Evolutionary conservation across 2,888 invertebrate genomes (phyloP).

Genomic region (Leptinotarsa rubiginosa): DNA sequence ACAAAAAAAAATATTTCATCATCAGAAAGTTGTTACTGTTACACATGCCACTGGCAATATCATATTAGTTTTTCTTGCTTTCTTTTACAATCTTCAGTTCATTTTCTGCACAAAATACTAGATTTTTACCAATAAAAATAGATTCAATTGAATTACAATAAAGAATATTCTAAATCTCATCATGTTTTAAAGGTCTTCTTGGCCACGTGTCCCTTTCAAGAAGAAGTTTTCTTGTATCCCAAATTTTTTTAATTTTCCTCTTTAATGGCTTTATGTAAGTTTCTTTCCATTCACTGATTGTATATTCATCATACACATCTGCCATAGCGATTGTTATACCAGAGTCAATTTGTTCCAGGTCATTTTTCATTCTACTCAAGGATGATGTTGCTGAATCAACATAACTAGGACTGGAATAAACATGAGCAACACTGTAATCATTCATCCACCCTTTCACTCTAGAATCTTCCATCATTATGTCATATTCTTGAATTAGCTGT

Average conservation of each 20-base stretch:
- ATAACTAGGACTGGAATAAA: slow-evolving; percentile 74
- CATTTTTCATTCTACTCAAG: slow-evolving; percentile 68
- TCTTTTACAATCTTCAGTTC: too few relatives aligned
- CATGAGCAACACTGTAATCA: slow-evolving; percentile 74
- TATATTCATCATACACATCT: slow-evolving; percentile 72
- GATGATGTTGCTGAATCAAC: slow-evolving; percentile 70
- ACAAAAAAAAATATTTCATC: too few relatives aligned
- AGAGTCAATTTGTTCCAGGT: slow-evolving; percentile 67
- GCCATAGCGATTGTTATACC: slow-evolving; percentile 69
- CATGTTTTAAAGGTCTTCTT: slow-evolving; percentile 64
- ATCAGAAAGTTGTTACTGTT: too few relatives aligned
- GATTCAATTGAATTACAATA: too few relatives aligned
- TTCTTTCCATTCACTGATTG: slow-evolving; percentile 74
- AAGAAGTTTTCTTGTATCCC: slow-evolving; percentile 67
- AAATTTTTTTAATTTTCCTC: slow-evolving; percentile 67
- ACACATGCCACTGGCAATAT: too few relatives aligned
- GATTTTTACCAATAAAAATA: too few relatives aligned
- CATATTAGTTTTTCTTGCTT: too few relatives aligned
- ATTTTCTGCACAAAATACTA: too few relatives aligned
- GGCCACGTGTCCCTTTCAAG: slow-evolving; percentile 69
- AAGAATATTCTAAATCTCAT: slow-evolving; percentile 27
- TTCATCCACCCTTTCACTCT: slow-evolving; percentile 72
- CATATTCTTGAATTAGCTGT: slow-evolving; percentile 68
- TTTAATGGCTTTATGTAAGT: slow-evolving; percentile 68
- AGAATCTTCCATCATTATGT: slow-evolving; percentile 64